phyloP scores from a whole-genome alignment of 2,113 vertebrate genomes.

The Siphamia tubifer region DNA sequence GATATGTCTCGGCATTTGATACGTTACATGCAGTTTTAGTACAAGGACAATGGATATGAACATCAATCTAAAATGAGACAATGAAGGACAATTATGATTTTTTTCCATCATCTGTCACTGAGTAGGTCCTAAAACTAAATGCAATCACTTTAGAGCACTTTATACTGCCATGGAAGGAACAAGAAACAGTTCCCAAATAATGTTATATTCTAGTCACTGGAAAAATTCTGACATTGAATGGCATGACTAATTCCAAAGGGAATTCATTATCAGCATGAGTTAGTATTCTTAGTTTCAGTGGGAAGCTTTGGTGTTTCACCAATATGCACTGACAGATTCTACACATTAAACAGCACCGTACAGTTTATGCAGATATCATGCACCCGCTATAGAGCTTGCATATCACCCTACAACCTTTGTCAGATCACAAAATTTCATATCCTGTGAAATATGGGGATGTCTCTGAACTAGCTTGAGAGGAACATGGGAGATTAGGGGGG shows the following conservation, averaged over 20 bases:
- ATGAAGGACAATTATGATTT: too few species aligned
- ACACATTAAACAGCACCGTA: conserved; percentile 7
- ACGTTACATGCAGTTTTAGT: too few species aligned
- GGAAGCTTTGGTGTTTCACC: not conserved
- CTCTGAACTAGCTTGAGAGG: conserved; percentile 48
- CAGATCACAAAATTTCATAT: conserved; percentile 49
- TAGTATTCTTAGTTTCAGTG: not conserved
- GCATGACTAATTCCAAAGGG: not conserved
- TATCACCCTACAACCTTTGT: conserved; percentile 51
- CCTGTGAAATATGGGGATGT: conserved; percentile 54
- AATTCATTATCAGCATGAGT: not conserved
- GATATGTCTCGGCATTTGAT: too few species aligned
- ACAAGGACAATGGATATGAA: too few species aligned
- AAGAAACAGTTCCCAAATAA: not conserved
- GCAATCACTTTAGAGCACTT: not conserved
- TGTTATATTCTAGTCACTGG: not conserved
- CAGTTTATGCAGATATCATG: conserved; percentile 34
- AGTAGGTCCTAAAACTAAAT: not conserved
- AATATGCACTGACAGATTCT: conserved; percentile 7
- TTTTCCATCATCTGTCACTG: not conserved
- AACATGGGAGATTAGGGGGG: conserved; percentile 48
- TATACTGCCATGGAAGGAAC: not conserved
- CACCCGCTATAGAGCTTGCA: not conserved
- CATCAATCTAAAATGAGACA: too few species aligned
- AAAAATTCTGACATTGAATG: not conserved